Conservation (phyloP, 2,797 vertebrate species). For the Gallinago stenura region DNA sequence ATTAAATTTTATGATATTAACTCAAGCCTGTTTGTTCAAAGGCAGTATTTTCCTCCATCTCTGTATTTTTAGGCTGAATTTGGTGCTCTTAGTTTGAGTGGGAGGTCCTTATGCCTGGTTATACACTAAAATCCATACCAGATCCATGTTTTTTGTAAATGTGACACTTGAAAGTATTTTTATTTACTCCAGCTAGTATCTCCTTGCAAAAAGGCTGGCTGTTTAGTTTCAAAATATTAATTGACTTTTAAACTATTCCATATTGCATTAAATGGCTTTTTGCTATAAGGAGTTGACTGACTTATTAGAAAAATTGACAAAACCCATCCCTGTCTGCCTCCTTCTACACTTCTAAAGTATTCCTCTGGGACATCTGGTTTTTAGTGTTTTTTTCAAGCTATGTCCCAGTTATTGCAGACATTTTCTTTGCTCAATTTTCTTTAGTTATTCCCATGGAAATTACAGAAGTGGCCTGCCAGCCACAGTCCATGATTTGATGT, state of each 20-base stretch:
- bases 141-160: constrained; percentile 35
- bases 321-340: constrained; percentile 56
- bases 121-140: not conserved
- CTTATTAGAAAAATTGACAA: constrained; percentile 78
- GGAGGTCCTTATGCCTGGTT: not conserved
- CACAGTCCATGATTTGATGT: constrained; percentile 46
- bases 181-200: constrained; percentile 53
- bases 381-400: constrained; percentile 33
- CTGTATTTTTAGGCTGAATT: not conserved
- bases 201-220: constrained; percentile 78
- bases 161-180: constrained; percentile 53
- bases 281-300: constrained; percentile 67
- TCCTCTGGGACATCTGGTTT: constrained; percentile 73
- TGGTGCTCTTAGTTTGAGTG: not conserved
- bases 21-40: constrained; percentile 6
- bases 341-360: constrained; percentile 52
- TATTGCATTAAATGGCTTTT: constrained; percentile 76
- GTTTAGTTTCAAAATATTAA: constrained; percentile 81
- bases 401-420: constrained; percentile 56
- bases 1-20: constrained; percentile 43
- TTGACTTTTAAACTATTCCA: constrained; percentile 81
- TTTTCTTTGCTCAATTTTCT: constrained; percentile 72
- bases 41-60: not conserved
- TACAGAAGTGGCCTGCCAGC: constrained; percentile 61
- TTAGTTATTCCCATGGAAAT: constrained; percentile 75